phyloP scores from a whole-genome alignment of 2,888 invertebrate genomes.

The Hydriomena furcata region DNA sequence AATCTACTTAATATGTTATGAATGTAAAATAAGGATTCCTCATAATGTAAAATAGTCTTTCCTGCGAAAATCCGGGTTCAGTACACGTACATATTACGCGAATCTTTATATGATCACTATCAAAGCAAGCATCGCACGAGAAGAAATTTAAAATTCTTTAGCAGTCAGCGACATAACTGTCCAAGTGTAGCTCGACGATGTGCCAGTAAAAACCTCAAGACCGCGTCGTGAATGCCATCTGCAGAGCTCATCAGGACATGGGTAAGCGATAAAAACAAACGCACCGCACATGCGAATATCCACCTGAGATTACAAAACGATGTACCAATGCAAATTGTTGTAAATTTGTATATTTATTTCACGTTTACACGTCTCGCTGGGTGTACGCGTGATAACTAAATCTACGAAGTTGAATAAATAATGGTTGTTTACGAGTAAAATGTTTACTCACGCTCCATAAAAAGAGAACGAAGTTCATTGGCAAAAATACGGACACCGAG shows the following conservation, averaged over 20 bases:
- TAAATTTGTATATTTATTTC: conserved; percentile 31
- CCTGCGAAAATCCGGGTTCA: conserved; percentile 4
- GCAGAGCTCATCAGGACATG: conserved; percentile 59
- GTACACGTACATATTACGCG: conserved; percentile 1
- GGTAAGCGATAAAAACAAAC: conserved; percentile 64
- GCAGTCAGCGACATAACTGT: conserved; percentile 60
- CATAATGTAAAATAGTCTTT: too few species aligned
- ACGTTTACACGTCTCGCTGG: conserved; percentile 38
- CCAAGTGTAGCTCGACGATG: conserved; percentile 50
- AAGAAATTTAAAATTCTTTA: conserved; percentile 53
- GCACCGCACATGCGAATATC: conserved; percentile 64
- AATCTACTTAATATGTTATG: too few species aligned
- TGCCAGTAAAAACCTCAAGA: conserved; percentile 62
- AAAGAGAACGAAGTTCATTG: conserved; percentile 58
- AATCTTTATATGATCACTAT: conserved; percentile 40
- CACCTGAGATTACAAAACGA: conserved; percentile 33
- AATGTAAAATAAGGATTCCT: too few species aligned
- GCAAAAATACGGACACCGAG: conserved; percentile 64
- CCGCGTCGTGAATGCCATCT: conserved; percentile 64
- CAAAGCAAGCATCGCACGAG: conserved; percentile 42
- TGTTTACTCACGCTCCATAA: conserved; percentile 51
- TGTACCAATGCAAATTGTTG: conserved; percentile 47
- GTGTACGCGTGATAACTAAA: conserved; percentile 54
- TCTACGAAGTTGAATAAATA: conserved; percentile 46
- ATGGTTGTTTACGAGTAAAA: too few species aligned